A percentile compares a stretch with the other conserved stretches of the same genome.
These are phyloP conservation scores for Ennomos erosarius DNA, from an alignment of 2,888 invertebrate species.

Conservation along the genomic window DNA sequence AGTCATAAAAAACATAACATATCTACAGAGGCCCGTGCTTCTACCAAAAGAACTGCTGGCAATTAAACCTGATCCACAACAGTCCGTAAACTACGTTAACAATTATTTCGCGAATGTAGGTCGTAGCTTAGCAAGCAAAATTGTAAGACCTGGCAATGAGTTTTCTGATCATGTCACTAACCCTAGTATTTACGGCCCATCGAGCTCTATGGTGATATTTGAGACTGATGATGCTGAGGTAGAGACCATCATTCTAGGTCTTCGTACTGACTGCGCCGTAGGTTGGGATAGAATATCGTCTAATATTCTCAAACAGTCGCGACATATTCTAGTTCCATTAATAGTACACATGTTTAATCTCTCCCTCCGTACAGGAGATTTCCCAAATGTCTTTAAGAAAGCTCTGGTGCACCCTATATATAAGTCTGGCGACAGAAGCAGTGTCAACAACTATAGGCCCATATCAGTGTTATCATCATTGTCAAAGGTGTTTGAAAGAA, in stretches of 20 bases:
- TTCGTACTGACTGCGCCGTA: slow-evolving; percentile 15
- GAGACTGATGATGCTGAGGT: slow-evolving; percentile 19
- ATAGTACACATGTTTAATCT: slow-evolving; percentile 16
- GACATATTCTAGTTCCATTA: slow-evolving; percentile 2
- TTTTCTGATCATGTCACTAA: too few species aligned
- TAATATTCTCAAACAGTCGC: slow-evolving; percentile 12
- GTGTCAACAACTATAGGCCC: slow-evolving; percentile 26
- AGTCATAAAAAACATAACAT: slow-evolving; percentile 23
- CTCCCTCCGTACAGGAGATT: slow-evolving; percentile 13
- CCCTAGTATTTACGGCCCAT: background rate
- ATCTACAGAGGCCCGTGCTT: slow-evolving; percentile 2
- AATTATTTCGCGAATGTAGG: slow-evolving; percentile 19
- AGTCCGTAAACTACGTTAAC: slow-evolving; percentile 11
- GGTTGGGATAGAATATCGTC: slow-evolving; percentile 22
- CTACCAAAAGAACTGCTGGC: slow-evolving; percentile 4
- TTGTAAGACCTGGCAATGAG: background rate
- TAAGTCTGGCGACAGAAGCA: slow-evolving; percentile 22
- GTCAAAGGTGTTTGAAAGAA: slow-evolving; percentile 26
- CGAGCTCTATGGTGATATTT: slow-evolving; percentile 11
- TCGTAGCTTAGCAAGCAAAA: slow-evolving; percentile 2
- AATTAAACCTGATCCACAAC: background rate
- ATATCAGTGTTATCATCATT: slow-evolving; percentile 27
- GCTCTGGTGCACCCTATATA: slow-evolving; percentile 22
- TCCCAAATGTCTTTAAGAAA: slow-evolving; percentile 20
- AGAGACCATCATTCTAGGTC: slow-evolving; percentile 6